Evolutionary conservation across 1,140 invertebrate genomes (phyloP).

Genomic region (Brachionus rubens): DNA sequence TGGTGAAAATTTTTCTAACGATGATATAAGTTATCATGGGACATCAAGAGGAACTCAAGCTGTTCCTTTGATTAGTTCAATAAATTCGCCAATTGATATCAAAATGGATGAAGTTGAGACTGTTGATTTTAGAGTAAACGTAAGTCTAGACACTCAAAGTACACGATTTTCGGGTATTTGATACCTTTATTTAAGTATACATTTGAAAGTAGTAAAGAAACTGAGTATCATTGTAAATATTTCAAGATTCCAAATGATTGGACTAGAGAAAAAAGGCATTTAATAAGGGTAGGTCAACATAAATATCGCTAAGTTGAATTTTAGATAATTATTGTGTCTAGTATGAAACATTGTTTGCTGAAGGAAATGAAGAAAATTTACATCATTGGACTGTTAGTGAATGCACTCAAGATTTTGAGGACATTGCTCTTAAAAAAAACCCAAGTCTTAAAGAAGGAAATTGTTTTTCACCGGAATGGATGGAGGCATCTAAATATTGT

Average conservation of each 20-base stretch:
- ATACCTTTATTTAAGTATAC: neutral
- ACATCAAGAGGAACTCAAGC: neutral
- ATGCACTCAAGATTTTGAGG: neutral
- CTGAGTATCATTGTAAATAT: constrained; percentile 30
- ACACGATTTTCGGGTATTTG: neutral
- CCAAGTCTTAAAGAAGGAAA: neutral
- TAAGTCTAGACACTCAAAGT: neutral
- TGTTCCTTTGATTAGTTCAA: constrained; percentile 2
- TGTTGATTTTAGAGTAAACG: constrained; percentile 37
- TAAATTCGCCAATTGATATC: neutral
- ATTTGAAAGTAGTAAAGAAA: neutral
- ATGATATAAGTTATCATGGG: constrained; percentile 40
- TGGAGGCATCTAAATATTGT: neutral
- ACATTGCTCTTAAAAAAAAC: neutral
- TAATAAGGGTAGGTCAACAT: constrained; percentile 39
- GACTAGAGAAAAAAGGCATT: constrained; percentile 38
- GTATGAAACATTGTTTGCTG: constrained; percentile 27
- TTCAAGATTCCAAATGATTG: constrained; percentile 30
- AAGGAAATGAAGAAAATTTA: neutral
- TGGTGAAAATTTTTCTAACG: neutral
- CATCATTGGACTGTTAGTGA: constrained; percentile 16
- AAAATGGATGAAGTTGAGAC: constrained; percentile 26
- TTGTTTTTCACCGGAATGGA: neutral
- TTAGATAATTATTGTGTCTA: too few species aligned
- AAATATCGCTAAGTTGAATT: too few species aligned